These are phyloP conservation scores for Geotrypetes seraphini DNA, from an alignment of 2,797 vertebrate species.

Conservation along the genomic window DNA sequence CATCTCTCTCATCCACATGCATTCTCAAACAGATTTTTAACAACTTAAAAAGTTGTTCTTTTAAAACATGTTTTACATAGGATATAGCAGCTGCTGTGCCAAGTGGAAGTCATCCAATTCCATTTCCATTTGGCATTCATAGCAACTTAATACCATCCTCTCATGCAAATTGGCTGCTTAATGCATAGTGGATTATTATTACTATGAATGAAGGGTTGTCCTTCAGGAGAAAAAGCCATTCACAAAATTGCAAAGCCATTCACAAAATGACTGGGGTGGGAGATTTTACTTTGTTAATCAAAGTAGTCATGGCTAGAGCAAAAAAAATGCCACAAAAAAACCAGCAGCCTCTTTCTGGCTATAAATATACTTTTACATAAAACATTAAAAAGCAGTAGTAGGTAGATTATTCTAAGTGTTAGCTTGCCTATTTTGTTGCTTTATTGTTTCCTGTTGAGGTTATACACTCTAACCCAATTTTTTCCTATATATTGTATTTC, in stretches of 20 bases:
- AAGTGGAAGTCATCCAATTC: conserved; percentile 6
- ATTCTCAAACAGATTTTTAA: conserved; percentile 17
- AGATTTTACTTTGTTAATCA: conserved; percentile 11
- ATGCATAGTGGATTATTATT: conserved; percentile 18
- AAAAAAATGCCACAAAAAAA: too few relatives aligned
- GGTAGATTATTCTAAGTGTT: too few relatives aligned
- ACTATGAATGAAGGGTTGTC: conserved; percentile 18
- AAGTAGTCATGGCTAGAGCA: too few relatives aligned
- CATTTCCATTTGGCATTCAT: conserved; percentile 5
- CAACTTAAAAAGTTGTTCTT: conserved; percentile 25
- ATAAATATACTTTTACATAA: too few relatives aligned
- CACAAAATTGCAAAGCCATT: conserved; percentile 16
- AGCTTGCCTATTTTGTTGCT: too few relatives aligned
- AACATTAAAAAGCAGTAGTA: too few relatives aligned
- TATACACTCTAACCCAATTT: too few relatives aligned
- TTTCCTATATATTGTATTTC: too few relatives aligned
- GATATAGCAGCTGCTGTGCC: conserved; percentile 8
- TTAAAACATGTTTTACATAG: background rate
- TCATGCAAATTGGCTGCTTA: conserved; percentile 21
- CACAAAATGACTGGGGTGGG: conserved; percentile 19
- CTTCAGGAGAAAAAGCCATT: conserved; percentile 20
- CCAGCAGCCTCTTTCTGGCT: too few relatives aligned
- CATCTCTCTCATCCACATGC: conserved; percentile 3
- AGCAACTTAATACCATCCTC: conserved; percentile 22
- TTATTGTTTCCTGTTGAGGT: too few relatives aligned